phyloP scores from a whole-genome alignment of 2,797 vertebrate genomes.

The Carduelis carduelis region DNA sequence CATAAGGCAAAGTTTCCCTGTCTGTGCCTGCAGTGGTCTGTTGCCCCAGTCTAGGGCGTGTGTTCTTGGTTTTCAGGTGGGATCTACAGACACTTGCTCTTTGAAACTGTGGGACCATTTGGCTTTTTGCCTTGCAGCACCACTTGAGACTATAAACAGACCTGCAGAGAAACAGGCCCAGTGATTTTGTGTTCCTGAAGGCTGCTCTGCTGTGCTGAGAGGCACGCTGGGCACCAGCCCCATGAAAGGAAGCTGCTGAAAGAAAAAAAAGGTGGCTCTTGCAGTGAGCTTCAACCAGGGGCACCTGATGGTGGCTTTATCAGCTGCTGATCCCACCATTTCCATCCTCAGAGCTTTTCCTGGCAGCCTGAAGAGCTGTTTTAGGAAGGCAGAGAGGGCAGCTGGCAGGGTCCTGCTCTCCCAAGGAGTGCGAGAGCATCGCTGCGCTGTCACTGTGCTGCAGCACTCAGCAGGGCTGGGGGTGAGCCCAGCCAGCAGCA shows the following conservation, averaged over 20 bases:
- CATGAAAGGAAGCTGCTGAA: neutral
- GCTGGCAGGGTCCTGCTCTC: neutral
- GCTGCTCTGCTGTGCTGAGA: neutral
- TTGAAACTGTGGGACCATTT: neutral
- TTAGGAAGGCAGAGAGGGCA: neutral
- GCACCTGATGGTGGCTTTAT: neutral
- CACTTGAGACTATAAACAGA: neutral
- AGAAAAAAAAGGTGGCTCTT: neutral
- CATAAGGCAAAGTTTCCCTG: neutral
- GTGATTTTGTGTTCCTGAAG: neutral
- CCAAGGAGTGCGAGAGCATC: neutral
- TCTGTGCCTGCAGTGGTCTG: neutral
- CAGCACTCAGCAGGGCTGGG: accelerated
- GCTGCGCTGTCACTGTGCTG: accelerated
- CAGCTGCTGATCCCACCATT: neutral
- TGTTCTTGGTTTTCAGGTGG: neutral
- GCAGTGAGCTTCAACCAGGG: neutral
- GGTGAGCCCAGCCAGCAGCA: slow-evolving; percentile 6
- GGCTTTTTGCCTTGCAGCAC: neutral
- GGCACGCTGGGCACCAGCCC: accelerated
- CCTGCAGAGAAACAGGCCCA: neutral
- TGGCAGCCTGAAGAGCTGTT: neutral
- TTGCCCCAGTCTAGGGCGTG: accelerated
- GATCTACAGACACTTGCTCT: neutral
- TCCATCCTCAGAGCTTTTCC: neutral